These are phyloP conservation scores for Anoncus sp. DNA, from an alignment of 2,888 invertebrate genomes.

Conservation along the genomic window DNA sequence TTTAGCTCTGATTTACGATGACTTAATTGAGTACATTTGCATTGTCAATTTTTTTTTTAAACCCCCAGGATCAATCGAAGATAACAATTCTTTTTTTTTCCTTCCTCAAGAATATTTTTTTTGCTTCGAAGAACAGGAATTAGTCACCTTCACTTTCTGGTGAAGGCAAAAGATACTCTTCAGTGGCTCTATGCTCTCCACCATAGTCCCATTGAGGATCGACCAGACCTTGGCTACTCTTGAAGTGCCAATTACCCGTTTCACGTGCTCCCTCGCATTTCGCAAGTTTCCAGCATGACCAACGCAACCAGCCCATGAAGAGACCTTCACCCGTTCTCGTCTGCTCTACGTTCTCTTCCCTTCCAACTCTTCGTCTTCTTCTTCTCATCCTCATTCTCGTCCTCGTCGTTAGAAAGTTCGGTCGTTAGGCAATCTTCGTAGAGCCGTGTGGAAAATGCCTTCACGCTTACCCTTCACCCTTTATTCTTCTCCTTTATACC, in stretches of 20 bases:
- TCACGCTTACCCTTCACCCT: not conserved
- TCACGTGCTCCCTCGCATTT: conserved; percentile 20
- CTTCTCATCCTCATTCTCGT: conserved; percentile 4
- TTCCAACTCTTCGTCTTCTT: conserved; percentile 13
- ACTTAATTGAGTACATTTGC: no score
- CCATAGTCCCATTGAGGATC: not conserved
- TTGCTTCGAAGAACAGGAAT: no score
- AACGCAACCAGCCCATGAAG: conserved; percentile 47
- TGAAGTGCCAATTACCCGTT: conserved; percentile 48
- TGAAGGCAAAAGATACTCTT: conserved; percentile 22
- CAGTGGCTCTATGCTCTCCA: conserved; percentile 16
- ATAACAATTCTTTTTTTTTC: no score
- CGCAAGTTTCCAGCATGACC: conserved; percentile 1
- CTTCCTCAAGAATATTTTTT: no score
- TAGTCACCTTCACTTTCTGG: no score
- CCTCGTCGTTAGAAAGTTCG: conserved; percentile 52
- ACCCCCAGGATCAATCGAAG: no score
- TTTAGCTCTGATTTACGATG: not conserved
- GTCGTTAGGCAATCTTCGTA: conserved; percentile 45
- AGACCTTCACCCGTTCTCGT: conserved; percentile 60
- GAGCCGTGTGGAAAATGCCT: conserved; percentile 21
- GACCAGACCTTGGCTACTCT: conserved; percentile 19
- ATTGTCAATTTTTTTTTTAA: no score
- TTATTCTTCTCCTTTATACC: not conserved
- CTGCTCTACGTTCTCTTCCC: conserved; percentile 7